phyloP scores from a whole-genome alignment of 2,888 invertebrate genomes.

The Sisyra nigra region DNA sequence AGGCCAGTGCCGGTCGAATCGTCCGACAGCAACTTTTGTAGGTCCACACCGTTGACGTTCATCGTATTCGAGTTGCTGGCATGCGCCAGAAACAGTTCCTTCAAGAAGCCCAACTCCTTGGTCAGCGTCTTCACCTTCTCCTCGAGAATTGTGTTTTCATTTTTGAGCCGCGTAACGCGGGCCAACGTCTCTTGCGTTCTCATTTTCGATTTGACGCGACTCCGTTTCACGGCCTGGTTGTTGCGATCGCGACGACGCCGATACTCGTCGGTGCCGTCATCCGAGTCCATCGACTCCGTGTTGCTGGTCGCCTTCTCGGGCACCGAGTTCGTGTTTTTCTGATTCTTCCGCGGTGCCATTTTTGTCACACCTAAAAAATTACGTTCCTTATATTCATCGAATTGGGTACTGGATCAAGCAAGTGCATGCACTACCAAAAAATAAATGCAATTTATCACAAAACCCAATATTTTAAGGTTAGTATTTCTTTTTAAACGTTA shows the following conservation, averaged over 20 bases:
- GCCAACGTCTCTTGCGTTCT: constrained; percentile 62
- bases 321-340: too few relatives aligned
- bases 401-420: too few relatives aligned
- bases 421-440: too few relatives aligned
- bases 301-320: constrained; percentile 18
- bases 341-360: too few relatives aligned
- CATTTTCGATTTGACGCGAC: constrained; percentile 60
- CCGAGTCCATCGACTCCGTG: constrained; percentile 41
- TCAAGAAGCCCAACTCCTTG: constrained; percentile 62
- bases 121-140: constrained; percentile 68
- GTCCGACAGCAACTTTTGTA: constrained; percentile 38
- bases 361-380: too few relatives aligned
- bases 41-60: constrained; percentile 31
- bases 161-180: constrained; percentile 55
- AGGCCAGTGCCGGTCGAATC: constrained; percentile 15
- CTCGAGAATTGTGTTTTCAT: constrained; percentile 63
- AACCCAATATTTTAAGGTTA: too few relatives aligned
- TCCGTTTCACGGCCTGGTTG: constrained; percentile 73
- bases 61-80: constrained; percentile 43
- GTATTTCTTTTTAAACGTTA: too few relatives aligned
- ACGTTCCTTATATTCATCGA: too few relatives aligned
- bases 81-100: constrained; percentile 66
- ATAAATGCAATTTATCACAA: too few relatives aligned
- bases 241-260: constrained; percentile 58
- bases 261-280: constrained; percentile 42